These are phyloP conservation scores for Paraplagusia blochii DNA, from an alignment of 2,113 vertebrate genomes.

Conservation along the genomic window DNA sequence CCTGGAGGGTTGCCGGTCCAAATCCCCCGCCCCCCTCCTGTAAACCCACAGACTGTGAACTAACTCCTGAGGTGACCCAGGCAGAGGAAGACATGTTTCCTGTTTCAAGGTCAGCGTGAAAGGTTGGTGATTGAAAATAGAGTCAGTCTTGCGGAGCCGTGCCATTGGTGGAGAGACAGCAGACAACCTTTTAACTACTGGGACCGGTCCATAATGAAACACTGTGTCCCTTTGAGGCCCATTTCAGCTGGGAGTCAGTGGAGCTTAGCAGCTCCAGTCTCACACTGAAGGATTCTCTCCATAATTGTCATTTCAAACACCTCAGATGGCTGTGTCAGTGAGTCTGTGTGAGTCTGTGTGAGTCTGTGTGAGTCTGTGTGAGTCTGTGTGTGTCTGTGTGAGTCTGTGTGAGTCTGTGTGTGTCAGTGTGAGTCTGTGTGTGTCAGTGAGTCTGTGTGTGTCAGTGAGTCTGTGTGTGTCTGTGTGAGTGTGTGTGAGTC, in stretches of 20 bases:
- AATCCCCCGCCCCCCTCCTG: conserved; percentile 1
- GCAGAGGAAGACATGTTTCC: conserved; percentile 11
- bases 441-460: too few relatives aligned
- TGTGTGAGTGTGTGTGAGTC: background rate
- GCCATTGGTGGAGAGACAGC: background rate
- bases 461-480: too few relatives aligned
- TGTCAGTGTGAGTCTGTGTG: background rate
- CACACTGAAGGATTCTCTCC: background rate
- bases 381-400: background rate
- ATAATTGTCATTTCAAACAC: conserved; percentile 4
- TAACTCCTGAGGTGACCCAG: conserved; percentile 4
- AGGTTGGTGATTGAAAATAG: conserved; percentile 21
- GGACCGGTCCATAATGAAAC: conserved; percentile 26
- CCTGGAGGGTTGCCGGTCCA: background rate
- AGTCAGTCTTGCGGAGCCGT: conserved; percentile 12
- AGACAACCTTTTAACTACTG: conserved; percentile 4
- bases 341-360: background rate
- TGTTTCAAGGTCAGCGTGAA: conserved; percentile 27
- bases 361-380: background rate
- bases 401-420: background rate
- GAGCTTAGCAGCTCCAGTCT: conserved; percentile 16
- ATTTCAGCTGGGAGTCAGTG: conserved; percentile 19
- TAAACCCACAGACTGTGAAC: conserved; percentile 17
- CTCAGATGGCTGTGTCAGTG: too few relatives aligned
- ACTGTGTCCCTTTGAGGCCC: conserved; percentile 15